These are phyloP conservation scores for Meta bourneti DNA, from an alignment of 2,888 invertebrate species.

Conservation along the genomic window DNA sequence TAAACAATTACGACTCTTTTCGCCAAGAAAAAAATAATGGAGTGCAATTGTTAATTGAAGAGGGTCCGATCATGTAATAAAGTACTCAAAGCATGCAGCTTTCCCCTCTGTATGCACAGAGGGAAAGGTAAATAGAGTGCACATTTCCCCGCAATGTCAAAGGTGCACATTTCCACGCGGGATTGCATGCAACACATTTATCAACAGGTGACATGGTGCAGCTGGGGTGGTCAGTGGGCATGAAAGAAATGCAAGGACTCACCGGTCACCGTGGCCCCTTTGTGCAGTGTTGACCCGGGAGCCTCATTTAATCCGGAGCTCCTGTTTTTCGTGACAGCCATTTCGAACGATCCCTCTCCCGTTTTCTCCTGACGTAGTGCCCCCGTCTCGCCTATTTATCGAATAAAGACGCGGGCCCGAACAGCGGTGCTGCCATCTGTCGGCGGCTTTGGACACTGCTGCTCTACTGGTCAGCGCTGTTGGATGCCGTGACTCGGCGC, in stretches of 20 bases:
- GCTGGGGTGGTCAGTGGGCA: no score
- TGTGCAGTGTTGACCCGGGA: constrained; percentile 68
- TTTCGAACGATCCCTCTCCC: constrained; percentile 59
- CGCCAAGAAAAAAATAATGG: no score
- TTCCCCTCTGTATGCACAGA: background rate
- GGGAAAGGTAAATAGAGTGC: no score
- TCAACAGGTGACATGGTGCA: no score
- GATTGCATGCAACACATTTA: no score
- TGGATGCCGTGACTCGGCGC: no score
- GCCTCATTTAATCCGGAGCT: constrained; percentile 71
- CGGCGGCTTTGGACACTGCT: background rate
- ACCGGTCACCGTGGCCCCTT: constrained; percentile 65
- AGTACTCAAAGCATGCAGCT: background rate
- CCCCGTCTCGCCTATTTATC: constrained; percentile 63
- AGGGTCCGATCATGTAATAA: no score
- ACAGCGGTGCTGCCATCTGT: constrained; percentile 64
- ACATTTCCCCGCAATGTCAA: no score
- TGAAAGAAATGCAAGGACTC: constrained; percentile 18
- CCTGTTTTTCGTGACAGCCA: constrained; percentile 74
- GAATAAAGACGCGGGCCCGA: background rate
- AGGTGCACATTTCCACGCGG: no score
- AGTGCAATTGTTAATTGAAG: no score
- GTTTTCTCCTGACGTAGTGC: constrained; percentile 42
- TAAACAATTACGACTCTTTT: no score
- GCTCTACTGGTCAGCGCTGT: background rate